These are phyloP conservation scores for Stigmatopora argus DNA, from an alignment of 2,113 vertebrate genomes.

Conservation along the genomic window DNA sequence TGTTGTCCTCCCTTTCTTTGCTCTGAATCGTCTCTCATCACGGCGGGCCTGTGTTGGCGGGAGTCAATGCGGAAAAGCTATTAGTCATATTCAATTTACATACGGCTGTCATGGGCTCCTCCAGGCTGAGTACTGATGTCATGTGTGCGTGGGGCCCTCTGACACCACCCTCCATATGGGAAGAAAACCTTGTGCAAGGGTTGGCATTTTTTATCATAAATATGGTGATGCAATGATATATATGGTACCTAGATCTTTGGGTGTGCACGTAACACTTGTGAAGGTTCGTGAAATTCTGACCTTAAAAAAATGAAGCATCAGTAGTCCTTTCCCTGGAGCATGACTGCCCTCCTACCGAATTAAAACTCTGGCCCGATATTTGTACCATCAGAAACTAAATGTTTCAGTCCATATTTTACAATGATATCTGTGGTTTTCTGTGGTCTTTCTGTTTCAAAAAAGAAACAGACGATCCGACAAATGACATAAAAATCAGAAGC, in stretches of 20 bases:
- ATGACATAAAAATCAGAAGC: too few relatives aligned
- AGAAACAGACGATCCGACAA: too few relatives aligned
- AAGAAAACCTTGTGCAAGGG: slow-evolving; percentile 7
- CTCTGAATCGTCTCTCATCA: slow-evolving; percentile 58
- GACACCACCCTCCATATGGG: slow-evolving; percentile 41
- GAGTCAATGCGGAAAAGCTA: slow-evolving; percentile 63
- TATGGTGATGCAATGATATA: slow-evolving; percentile 40
- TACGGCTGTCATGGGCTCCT: slow-evolving; percentile 64
- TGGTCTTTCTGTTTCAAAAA: too few relatives aligned
- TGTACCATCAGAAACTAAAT: too few relatives aligned
- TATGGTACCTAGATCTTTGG: slow-evolving; percentile 32
- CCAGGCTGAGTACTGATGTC: slow-evolving; percentile 60
- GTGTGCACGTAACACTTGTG: slow-evolving; percentile 17
- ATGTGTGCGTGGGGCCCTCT: slow-evolving; percentile 53
- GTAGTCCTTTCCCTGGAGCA: too few relatives aligned
- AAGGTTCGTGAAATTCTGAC: slow-evolving; percentile 17
- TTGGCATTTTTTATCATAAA: too few relatives aligned
- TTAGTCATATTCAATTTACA: slow-evolving; percentile 76
- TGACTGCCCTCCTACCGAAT: too few relatives aligned
- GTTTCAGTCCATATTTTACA: too few relatives aligned
- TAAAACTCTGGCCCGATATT: too few relatives aligned
- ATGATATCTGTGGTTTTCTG: too few relatives aligned
- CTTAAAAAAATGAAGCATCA: too few relatives aligned
- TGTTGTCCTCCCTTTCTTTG: slow-evolving; percentile 9
- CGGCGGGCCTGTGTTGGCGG: slow-evolving; percentile 48